A percentile compares a stretch with the other conserved stretches of the same genome.
These are phyloP conservation scores for Limulus polyphemus DNA, from an alignment of 2,888 invertebrate genomes.

Conservation along the genomic window DNA sequence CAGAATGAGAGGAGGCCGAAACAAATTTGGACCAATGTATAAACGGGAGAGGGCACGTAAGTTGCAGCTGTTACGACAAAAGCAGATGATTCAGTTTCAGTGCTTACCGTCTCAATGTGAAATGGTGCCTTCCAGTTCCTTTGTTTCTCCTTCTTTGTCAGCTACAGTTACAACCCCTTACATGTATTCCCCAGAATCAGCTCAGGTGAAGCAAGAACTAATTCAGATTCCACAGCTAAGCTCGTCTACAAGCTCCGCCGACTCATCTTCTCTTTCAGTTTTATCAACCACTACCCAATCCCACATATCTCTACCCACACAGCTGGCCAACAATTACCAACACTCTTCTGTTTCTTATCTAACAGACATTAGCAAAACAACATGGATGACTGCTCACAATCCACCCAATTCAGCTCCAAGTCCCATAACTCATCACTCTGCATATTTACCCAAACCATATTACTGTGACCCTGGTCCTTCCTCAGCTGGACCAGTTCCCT, in stretches of 20 bases:
- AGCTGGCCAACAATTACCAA: slow-evolving; percentile 46
- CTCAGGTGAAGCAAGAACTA: slow-evolving; percentile 56
- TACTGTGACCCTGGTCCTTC: no score
- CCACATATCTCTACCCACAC: slow-evolving; percentile 7
- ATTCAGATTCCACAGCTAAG: slow-evolving; percentile 77
- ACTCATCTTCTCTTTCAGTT: slow-evolving; percentile 29
- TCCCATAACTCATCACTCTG: slow-evolving; percentile 3
- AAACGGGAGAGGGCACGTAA: slow-evolving; percentile 95
- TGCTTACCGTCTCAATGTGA: slow-evolving; percentile 20
- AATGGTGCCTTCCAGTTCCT: neutral
- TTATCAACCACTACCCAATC: slow-evolving; percentile 16
- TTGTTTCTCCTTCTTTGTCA: slow-evolving; percentile 8
- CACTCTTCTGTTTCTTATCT: neutral
- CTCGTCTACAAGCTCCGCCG: slow-evolving; percentile 32
- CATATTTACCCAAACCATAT: neutral
- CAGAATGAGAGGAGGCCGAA: slow-evolving; percentile 96
- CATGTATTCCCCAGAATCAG: slow-evolving; percentile 5
- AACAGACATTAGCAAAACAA: no score
- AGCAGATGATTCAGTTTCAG: slow-evolving; percentile 52
- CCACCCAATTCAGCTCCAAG: slow-evolving; percentile 25
- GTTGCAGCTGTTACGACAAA: slow-evolving; percentile 82
- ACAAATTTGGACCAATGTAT: slow-evolving; percentile 99
- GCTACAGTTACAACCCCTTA: neutral
- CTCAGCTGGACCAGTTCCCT: slow-evolving; percentile 32
- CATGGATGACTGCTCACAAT: neutral